Percentiles rank a stretch among this genome's conserved stretches.
Conservation (phyloP, 2,797 vertebrate genomes). For the Sebastes itinus region DNA sequence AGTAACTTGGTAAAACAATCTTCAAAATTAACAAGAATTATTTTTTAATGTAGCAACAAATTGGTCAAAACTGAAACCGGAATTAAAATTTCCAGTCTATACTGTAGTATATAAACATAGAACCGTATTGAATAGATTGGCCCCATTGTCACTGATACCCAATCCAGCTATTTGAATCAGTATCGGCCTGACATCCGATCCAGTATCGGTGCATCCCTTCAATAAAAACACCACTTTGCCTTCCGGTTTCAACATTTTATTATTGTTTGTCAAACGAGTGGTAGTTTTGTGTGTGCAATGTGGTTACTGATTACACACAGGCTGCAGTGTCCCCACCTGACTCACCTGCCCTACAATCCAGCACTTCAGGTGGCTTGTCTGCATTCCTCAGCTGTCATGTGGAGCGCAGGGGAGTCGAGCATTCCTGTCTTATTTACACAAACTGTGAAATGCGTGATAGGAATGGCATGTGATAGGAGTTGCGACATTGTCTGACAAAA, state of each 20-base stretch:
- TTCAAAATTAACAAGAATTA: too few relatives aligned
- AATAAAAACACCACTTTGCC: neutral
- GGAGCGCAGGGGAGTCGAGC: neutral
- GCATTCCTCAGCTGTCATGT: slow-evolving; percentile 58
- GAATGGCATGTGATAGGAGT: neutral
- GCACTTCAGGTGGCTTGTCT: slow-evolving; percentile 38
- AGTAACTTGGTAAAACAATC: too few relatives aligned
- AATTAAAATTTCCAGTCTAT: too few relatives aligned
- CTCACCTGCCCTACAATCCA: slow-evolving; percentile 37
- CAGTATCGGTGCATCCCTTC: too few relatives aligned
- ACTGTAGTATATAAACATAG: too few relatives aligned
- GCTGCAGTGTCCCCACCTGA: neutral
- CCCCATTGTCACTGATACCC: too few relatives aligned
- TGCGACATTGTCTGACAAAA: neutral
- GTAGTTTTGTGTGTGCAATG: neutral
- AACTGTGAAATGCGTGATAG: neutral
- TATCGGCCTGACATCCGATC: too few relatives aligned
- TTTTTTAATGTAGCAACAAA: too few relatives aligned
- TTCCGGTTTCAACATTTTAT: neutral
- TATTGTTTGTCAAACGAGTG: slow-evolving; percentile 8
- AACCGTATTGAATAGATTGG: too few relatives aligned
- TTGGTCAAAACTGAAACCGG: too few relatives aligned
- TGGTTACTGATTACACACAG: slow-evolving; percentile 46
- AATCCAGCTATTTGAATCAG: too few relatives aligned
- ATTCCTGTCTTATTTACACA: neutral